phyloP scores from a whole-genome alignment of 2,797 vertebrate genomes.

The Prionace glauca region DNA sequence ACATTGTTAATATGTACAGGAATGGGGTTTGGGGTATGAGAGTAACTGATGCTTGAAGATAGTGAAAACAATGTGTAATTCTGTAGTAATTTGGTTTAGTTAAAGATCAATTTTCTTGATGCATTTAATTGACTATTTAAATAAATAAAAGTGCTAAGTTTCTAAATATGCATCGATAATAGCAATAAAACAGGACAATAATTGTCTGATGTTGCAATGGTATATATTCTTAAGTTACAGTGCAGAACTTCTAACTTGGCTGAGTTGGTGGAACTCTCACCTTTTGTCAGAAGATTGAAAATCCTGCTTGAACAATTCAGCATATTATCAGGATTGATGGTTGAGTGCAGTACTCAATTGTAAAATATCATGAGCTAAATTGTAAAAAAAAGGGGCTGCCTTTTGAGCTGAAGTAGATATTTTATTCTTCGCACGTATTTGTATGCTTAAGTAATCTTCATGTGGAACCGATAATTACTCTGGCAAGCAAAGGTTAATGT shows the following conservation, averaged over 20 bases:
- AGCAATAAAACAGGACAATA: background rate
- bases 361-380: background rate
- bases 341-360: background rate
- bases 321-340: background rate
- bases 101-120: background rate
- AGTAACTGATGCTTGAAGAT: background rate
- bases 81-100: background rate
- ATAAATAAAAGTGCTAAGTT: background rate
- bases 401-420: background rate
- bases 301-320: background rate
- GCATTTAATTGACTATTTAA: background rate
- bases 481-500: background rate
- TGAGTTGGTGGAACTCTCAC: background rate
- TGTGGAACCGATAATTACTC: background rate
- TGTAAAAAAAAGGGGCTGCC: background rate
- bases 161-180: background rate
- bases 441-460: background rate
- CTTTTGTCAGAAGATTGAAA: background rate
- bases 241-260: background rate
- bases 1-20: background rate
- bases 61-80: background rate
- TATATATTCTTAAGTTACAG: background rate
- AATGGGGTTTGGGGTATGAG: background rate
- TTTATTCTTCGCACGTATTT: background rate
- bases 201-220: background rate